These are phyloP conservation scores for Dusona sp. DNA, from an alignment of 2,888 invertebrate genomes.

Conservation along the genomic window DNA sequence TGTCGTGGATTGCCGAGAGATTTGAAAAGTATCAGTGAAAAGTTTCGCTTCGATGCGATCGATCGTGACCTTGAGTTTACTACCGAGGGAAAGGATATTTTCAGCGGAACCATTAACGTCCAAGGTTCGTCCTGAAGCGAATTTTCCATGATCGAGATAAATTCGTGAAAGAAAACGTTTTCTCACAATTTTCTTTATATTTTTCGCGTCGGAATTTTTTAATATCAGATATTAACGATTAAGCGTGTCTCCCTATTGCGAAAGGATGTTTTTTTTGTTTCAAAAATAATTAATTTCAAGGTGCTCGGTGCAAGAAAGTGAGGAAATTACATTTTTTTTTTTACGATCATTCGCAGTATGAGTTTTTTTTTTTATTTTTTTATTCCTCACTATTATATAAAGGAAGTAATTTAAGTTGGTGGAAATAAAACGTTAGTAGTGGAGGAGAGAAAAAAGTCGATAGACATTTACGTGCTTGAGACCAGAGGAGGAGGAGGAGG, in stretches of 20 bases:
- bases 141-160: background rate
- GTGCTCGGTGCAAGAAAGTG: too few species aligned
- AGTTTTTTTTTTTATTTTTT: background rate
- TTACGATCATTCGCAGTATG: too few species aligned
- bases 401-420: background rate
- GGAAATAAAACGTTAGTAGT: background rate
- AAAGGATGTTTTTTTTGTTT: too few species aligned
- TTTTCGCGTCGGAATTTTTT: background rate
- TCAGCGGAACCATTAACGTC: slow-evolving; percentile 26
- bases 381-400: background rate
- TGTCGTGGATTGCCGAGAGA: slow-evolving; percentile 12
- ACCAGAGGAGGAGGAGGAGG: background rate
- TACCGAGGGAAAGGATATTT: slow-evolving; percentile 55
- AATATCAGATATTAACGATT: background rate
- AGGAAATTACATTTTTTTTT: too few species aligned
- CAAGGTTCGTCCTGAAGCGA: slow-evolving; percentile 48
- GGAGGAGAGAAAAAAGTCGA: slow-evolving; percentile 4
- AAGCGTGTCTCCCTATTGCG: too few species aligned
- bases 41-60: slow-evolving; percentile 27
- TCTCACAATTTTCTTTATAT: background rate
- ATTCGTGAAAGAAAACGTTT: background rate
- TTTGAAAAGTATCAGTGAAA: slow-evolving; percentile 46
- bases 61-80: slow-evolving; percentile 34
- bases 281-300: too few species aligned
- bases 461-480: slow-evolving; percentile 35